Base-by-base conservation (phyloP, 2,888 invertebrate species). In the Teinopalpus imperialis region DNA sequence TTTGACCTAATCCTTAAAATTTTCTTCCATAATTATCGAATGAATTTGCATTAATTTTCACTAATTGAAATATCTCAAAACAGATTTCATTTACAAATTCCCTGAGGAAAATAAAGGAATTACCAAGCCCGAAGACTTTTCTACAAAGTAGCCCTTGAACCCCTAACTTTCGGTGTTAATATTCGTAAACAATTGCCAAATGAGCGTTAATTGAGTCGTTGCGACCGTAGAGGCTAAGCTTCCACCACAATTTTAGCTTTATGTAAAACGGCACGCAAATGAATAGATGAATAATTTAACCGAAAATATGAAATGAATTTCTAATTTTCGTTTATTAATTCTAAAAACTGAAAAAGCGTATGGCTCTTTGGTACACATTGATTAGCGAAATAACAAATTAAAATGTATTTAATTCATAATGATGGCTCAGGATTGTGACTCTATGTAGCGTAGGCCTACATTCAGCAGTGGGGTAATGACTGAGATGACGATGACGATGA, bases 171-270 rank as follows among this genome's bases (percentile, higher is more conserved):
- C 34, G 21, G 20, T 10, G 29, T 44, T 51, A 44, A 44, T 48
- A 51, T 51, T 51, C 36, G 43, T 48, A 42, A 44, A 47, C 50
- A 47, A 47, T 44, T 44, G 47, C 43, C 16, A 27, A 48, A 46
- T 41, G 32, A 32, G 29, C 35, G 29, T 29, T 47, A 44, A 51
- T 51, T 48, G 43, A 44, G 47, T 23, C 32, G 21, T 32, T 24
- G 24, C 41, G 32, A 40, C 21, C 32, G 37, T 43, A 20, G 18
- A 39, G 36, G 26, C 23, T 40, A 34, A 43, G 43, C 43, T 39
- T 27, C 29, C 32, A 30, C 34, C 39, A 36, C 31, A 37, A 41
- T 37, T 39, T 20, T n/a, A 31, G 31, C 26, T 39, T 45, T 21
- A 40, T 27, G 31, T 20, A 21, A 9, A 32, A 29, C n/a, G 26